Evolutionary conservation across 2,888 invertebrate species (phyloP).

Genomic region (Spodoptera exigua): DNA sequence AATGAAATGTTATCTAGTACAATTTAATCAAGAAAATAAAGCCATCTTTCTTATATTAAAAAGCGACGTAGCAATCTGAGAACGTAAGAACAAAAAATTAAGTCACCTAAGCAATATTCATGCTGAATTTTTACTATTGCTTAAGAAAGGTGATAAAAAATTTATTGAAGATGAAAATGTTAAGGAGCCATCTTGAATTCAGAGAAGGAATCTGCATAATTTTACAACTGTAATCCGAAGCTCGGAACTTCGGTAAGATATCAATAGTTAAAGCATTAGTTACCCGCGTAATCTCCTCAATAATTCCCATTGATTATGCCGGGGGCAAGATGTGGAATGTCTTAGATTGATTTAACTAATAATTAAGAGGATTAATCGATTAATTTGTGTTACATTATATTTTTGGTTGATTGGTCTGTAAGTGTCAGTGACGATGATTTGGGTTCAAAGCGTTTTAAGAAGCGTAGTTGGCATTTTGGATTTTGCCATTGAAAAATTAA

Average conservation of each 20-base stretch:
- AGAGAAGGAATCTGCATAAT: constrained; percentile 64
- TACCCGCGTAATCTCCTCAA: constrained; percentile 55
- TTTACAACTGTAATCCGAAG: constrained; percentile 66
- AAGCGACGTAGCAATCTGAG: background rate
- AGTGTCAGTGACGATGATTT: no score
- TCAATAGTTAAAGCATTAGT: constrained; percentile 60
- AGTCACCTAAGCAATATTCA: constrained; percentile 37
- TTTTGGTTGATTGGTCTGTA: no score
- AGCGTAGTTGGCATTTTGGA: no score
- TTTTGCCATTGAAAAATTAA: no score
- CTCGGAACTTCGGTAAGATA: constrained; percentile 62
- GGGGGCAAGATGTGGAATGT: constrained; percentile 16
- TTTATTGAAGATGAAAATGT: constrained; percentile 39
- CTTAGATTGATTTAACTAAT: constrained; percentile 35
- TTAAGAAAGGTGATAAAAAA: constrained; percentile 40
- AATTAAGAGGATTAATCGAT: constrained; percentile 12
- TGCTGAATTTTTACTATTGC: constrained; percentile 43
- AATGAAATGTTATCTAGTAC: no score
- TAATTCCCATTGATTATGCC: constrained; percentile 49
- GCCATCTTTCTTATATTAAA: no score
- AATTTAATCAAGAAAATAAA: no score
- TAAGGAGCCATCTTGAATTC: constrained; percentile 26
- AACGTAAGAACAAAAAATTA: constrained; percentile 29
- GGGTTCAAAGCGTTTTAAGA: no score
- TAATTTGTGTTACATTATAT: background rate